A percentile compares a stretch with the other conserved stretches of the same genome.
Conservation (phyloP, 2,797 vertebrate species). For the Neostethus bicornis region DNA sequence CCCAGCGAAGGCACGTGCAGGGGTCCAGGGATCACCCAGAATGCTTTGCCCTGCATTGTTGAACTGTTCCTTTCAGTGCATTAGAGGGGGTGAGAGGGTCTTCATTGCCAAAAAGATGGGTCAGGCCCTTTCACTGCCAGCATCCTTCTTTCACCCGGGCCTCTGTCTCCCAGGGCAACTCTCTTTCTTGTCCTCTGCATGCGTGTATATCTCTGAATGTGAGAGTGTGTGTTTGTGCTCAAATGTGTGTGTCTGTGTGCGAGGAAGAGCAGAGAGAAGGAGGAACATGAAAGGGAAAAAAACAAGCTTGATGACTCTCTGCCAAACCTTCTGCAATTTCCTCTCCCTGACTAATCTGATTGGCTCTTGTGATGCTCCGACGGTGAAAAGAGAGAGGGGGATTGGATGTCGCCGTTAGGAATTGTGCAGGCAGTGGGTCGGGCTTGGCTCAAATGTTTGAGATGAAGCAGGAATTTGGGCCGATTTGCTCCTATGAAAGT, state of each 20-base stretch:
- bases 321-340: constrained; percentile 77
- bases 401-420: constrained; percentile 70
- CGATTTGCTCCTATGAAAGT: constrained; percentile 53
- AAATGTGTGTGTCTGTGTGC: constrained; percentile 29
- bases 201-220: constrained; percentile 52
- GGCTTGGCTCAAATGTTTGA: constrained; percentile 63
- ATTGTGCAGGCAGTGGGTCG: constrained; percentile 53
- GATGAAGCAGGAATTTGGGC: constrained; percentile 71
- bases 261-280: constrained; percentile 56
- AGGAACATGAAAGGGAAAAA: constrained; percentile 75
- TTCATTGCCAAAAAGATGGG: constrained; percentile 77
- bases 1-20: constrained; percentile 75
- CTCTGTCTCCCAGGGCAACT: constrained; percentile 78
- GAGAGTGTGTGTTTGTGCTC: constrained; percentile 38
- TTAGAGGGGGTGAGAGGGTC: constrained; percentile 69
- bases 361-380: constrained; percentile 67
- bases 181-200: constrained; percentile 69
- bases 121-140: constrained; percentile 77
- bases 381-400: constrained; percentile 64
- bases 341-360: constrained; percentile 78
- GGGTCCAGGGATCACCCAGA: constrained; percentile 81
- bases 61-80: constrained; percentile 70
- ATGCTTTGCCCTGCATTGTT: constrained; percentile 79
- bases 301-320: constrained; percentile 62
- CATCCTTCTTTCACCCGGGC: constrained; percentile 81